phyloP scores from a whole-genome alignment of 2,113 vertebrate genomes.

The Chaetops frenatus region DNA sequence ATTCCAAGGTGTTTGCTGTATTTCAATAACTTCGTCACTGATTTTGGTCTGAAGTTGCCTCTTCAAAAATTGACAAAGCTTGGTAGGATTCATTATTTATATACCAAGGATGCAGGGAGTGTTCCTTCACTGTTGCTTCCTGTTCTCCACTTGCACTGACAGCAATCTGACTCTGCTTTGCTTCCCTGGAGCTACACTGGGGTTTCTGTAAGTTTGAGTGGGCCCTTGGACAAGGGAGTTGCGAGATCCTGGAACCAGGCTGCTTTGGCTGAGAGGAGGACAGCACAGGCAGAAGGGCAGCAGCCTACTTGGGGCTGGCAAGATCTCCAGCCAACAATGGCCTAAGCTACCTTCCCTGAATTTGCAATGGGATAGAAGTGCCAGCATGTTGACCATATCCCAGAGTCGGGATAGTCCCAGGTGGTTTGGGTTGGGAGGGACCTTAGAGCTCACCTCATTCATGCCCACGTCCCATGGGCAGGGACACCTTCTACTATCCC shows the following conservation, averaged over 20 bases:
- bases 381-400: rapidly evolving
- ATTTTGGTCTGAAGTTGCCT: not conserved
- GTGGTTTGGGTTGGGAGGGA: not conserved
- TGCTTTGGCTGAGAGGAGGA: not conserved
- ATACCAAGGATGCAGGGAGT: not conserved
- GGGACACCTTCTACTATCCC: not conserved
- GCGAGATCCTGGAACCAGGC: not conserved
- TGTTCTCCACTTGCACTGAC: not conserved
- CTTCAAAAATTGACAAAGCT: not conserved
- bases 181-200: not conserved
- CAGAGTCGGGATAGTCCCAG: too few relatives aligned
- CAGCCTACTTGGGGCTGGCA: rapidly evolving
- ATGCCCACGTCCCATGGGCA: not conserved
- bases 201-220: not conserved
- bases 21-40: not conserved
- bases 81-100: not conserved
- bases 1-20: not conserved
- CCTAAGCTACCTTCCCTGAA: not conserved
- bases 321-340: not conserved
- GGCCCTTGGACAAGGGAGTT: not conserved
- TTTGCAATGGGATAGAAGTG: rapidly evolving
- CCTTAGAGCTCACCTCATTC: not conserved
- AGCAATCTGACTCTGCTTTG: not conserved
- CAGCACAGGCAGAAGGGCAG: not conserved
- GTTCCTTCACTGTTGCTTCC: not conserved